A percentile compares a stretch with the other conserved stretches of the same genome.
These are phyloP conservation scores for Drosophila malerkotliana DNA, from an alignment of 1,140 invertebrate genomes.

Conservation along the genomic window DNA sequence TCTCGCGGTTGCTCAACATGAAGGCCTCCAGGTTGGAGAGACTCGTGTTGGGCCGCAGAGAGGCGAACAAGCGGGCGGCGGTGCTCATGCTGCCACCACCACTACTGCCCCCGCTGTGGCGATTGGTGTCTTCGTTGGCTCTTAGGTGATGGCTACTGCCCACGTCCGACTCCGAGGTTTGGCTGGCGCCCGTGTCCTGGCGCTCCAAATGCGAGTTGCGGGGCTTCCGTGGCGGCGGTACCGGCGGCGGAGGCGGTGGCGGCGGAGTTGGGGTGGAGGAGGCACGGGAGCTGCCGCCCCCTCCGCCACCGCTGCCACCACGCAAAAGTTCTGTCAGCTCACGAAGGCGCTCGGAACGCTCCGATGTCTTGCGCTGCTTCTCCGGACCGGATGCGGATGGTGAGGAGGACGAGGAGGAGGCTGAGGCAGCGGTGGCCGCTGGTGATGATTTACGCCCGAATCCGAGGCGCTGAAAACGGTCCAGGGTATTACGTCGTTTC, in stretches of 20 bases:
- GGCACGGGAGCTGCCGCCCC: constrained; percentile 61
- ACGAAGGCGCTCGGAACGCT: constrained; percentile 88
- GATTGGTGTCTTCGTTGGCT: constrained; percentile 27
- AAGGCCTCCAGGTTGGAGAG: constrained; percentile 82
- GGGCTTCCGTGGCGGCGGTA: constrained; percentile 73
- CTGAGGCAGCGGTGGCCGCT: constrained; percentile 77
- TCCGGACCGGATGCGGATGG: constrained; percentile 34
- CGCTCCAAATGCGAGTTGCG: constrained; percentile 49
- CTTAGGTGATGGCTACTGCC: constrained; percentile 23
- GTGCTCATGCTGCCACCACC: constrained; percentile 31
- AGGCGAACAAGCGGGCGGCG: constrained; percentile 58
- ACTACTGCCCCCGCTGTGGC: constrained; percentile 1
- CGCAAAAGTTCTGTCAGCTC: constrained; percentile 91
- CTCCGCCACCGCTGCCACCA: constrained; percentile 77
- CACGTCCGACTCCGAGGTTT: constrained; percentile 40
- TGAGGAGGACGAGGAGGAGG: constrained; percentile 15
- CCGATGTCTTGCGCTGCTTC: constrained; percentile 76
- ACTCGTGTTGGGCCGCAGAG: constrained; percentile 79
- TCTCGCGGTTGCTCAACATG: constrained; percentile 76
- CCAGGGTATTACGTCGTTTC: constrained; percentile 87
- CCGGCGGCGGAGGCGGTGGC: constrained; percentile 79
- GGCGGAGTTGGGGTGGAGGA: constrained; percentile 83
- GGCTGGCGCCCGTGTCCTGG: constrained; percentile 55
- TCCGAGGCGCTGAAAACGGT: constrained; percentile 90
- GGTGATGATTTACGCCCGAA: constrained; percentile 86